Conservation (phyloP, 2,888 invertebrate genomes). For the Sarcophaga variegata region DNA sequence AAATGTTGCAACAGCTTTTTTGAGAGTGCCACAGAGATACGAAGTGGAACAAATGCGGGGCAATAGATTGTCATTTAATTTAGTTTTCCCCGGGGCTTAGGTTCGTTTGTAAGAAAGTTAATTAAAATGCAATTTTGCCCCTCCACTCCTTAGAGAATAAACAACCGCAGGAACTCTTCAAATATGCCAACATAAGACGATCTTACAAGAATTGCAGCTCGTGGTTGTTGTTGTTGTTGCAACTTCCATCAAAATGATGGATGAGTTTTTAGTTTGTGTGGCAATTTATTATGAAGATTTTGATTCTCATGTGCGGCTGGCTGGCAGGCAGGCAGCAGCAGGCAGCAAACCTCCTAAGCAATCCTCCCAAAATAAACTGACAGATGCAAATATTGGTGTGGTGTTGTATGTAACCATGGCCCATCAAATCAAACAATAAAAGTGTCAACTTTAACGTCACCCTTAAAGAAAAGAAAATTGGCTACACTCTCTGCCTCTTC, state of each 20-base stretch:
- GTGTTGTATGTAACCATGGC: constrained; percentile 6
- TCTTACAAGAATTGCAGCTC: too few species aligned
- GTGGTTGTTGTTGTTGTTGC: neutral
- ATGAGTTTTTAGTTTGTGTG: constrained; percentile 69
- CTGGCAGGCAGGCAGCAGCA: neutral
- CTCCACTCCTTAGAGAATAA: neutral
- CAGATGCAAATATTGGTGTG: constrained; percentile 65
- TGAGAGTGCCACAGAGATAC: too few species aligned
- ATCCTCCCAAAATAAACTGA: constrained; percentile 33
- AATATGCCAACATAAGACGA: too few species aligned
- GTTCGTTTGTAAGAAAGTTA: constrained; percentile 53
- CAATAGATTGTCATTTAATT: constrained; percentile 65
- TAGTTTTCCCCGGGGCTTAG: constrained; percentile 14
- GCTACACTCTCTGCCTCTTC: neutral
- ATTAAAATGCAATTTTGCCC: constrained; percentile 62
- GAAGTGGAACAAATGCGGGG: neutral
- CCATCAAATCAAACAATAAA: constrained; percentile 71
- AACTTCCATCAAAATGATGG: constrained; percentile 79
- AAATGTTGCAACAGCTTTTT: too few species aligned
- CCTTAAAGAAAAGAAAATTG: constrained; percentile 43
- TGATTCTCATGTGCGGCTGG: neutral
- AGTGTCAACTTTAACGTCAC: constrained; percentile 65
- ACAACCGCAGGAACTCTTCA: neutral
- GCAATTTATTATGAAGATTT: neutral
- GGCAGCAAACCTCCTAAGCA: constrained; percentile 30